A percentile compares a stretch with the other conserved stretches of the same genome.
These are phyloP conservation scores for Hemiprocne comata DNA, from an alignment of 2,113 vertebrate species.

Conservation along the genomic window DNA sequence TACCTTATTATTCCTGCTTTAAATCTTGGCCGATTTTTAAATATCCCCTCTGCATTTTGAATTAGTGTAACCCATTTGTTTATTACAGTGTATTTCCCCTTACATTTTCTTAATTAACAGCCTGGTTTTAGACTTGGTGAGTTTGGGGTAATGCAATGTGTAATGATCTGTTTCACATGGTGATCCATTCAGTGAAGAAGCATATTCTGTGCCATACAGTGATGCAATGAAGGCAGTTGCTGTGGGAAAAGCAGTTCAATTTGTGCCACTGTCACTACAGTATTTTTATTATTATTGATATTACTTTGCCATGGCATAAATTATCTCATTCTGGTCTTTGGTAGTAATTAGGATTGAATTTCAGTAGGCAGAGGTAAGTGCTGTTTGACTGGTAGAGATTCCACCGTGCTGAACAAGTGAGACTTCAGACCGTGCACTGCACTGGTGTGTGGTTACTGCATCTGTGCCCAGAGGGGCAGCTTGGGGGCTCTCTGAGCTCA, in stretches of 20 bases:
- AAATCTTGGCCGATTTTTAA: not conserved
- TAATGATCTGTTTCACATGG: not conserved
- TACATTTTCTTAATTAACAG: not conserved
- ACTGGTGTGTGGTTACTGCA: no score
- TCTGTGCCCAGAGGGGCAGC: not conserved
- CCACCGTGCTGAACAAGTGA: not conserved
- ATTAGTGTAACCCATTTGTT: not conserved
- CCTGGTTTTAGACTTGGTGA: not conserved
- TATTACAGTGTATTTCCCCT: not conserved
- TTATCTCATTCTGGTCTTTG: not conserved
- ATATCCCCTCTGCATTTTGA: not conserved
- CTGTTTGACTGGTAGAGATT: not conserved
- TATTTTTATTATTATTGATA: no score
- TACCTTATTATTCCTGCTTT: not conserved
- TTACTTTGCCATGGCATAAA: not conserved
- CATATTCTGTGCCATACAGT: not conserved
- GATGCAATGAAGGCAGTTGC: not conserved
- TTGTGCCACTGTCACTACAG: not conserved
- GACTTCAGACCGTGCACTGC: accelerated
- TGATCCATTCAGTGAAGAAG: not conserved
- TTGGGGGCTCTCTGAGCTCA: not conserved
- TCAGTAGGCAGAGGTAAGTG: not conserved
- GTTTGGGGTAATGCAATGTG: not conserved
- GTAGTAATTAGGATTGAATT: not conserved
- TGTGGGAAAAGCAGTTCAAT: not conserved